These are phyloP conservation scores for Campopleginae sp. DNA, from an alignment of 2,888 invertebrate species.

Conservation along the genomic window DNA sequence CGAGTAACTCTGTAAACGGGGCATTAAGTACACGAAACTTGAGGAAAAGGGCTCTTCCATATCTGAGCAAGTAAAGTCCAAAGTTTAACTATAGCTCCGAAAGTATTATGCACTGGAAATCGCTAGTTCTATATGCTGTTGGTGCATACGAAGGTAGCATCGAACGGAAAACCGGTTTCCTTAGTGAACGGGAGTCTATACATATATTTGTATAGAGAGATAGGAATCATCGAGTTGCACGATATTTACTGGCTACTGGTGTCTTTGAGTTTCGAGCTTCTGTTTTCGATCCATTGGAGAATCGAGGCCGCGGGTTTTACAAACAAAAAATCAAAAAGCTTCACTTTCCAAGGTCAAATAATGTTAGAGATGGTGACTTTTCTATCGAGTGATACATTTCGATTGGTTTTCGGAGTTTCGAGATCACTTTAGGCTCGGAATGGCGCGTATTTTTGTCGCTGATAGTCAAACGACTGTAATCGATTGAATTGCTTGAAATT, in stretches of 20 bases:
- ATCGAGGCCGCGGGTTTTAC: not conserved
- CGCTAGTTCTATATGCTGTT: not conserved
- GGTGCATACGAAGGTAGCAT: constrained; percentile 27
- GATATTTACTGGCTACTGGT: constrained; percentile 43
- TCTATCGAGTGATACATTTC: not conserved
- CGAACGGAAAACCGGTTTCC: constrained; percentile 59
- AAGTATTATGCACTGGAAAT: constrained; percentile 55
- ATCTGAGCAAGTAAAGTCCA: constrained; percentile 17
- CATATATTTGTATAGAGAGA: constrained; percentile 26
- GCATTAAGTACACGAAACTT: constrained; percentile 19
- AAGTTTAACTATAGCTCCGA: constrained; percentile 20
- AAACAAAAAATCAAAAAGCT: not conserved
- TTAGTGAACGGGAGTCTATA: constrained; percentile 32
- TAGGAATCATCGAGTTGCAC: constrained; percentile 41
- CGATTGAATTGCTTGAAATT: too few species aligned
- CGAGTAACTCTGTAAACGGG: not conserved
- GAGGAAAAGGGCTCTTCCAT: not conserved
- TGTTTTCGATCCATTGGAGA: constrained; percentile 24
- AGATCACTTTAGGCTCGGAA: too few species aligned
- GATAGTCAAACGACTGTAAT: too few species aligned
- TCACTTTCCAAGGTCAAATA: not conserved
- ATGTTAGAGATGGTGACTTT: not conserved
- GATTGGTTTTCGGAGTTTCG: too few species aligned
- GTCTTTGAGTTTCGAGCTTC: constrained; percentile 39
- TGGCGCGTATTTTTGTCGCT: too few species aligned